A percentile compares a stretch with the other conserved stretches of the same genome.
phyloP scores from a whole-genome alignment of 1,140 invertebrate species.

The Zaprionus africanus region DNA sequence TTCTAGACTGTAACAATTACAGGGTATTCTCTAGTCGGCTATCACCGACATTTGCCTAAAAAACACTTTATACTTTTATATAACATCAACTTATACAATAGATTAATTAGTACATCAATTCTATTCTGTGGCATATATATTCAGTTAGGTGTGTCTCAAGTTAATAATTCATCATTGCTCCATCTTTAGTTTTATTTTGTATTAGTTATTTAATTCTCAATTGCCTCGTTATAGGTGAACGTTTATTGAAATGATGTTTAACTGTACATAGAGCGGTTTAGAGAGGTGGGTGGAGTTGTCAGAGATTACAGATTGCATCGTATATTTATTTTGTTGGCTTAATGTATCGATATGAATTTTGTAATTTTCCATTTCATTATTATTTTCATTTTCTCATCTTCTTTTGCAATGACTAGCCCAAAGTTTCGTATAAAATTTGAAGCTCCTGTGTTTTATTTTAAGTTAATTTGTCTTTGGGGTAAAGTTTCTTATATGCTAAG shows the following conservation, averaged over 20 bases:
- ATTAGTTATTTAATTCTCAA: not conserved
- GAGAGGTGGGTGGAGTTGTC: slow-evolving; percentile 55
- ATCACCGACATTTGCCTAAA: slow-evolving; percentile 26
- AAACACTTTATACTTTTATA: slow-evolving; percentile 18
- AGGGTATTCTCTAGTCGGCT: slow-evolving; percentile 23
- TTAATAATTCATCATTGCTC: slow-evolving; percentile 10
- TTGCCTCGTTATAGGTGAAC: not conserved
- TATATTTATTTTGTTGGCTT: slow-evolving; percentile 37
- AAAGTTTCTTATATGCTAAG: slow-evolving; percentile 40
- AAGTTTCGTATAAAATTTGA: slow-evolving; percentile 73
- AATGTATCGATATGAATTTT: slow-evolving; percentile 68
- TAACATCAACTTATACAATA: slow-evolving; percentile 29
- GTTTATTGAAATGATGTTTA: slow-evolving; percentile 16
- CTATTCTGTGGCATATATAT: slow-evolving; percentile 28
- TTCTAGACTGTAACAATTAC: slow-evolving; percentile 11
- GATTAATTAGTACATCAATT: slow-evolving; percentile 43
- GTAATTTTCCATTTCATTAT: not conserved
- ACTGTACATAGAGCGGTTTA: slow-evolving; percentile 59
- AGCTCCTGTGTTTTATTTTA: slow-evolving; percentile 59
- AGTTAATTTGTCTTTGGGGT: slow-evolving; percentile 22
- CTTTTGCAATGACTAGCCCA: slow-evolving; percentile 36
- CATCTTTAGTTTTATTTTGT: not conserved
- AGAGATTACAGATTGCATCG: slow-evolving; percentile 33
- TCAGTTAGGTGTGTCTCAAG: slow-evolving; percentile 6
- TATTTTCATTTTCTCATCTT: slow-evolving; percentile 17